phyloP scores from a whole-genome alignment of 2,888 invertebrate genomes.

The Drosophila suboccidentalis region DNA sequence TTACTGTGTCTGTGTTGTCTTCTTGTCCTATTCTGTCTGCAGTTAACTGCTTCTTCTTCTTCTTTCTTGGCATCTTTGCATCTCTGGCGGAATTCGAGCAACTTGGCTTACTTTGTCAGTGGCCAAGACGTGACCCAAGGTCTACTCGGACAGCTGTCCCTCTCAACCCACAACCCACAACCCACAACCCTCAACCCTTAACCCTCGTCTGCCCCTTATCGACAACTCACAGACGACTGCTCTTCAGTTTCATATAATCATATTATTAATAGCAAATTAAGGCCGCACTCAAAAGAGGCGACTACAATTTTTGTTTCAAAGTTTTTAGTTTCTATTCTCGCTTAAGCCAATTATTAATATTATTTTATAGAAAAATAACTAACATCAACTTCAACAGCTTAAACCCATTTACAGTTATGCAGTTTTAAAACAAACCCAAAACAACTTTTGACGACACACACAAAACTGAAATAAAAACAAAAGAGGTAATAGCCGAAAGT shows the following conservation, averaged over 20 bases:
- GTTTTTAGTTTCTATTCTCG: not conserved
- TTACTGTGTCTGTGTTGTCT: constrained; percentile 43
- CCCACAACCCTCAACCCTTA: not conserved
- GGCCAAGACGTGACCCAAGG: constrained; percentile 63
- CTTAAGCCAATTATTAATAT: constrained; percentile 6
- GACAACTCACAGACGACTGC: not conserved
- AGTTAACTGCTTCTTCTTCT: constrained; percentile 9
- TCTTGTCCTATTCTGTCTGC: constrained; percentile 13
- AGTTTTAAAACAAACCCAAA: constrained; percentile 37
- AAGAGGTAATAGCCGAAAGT: constrained; percentile 23
- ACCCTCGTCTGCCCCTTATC: constrained; percentile 5
- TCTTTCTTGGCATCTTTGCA: constrained; percentile 28
- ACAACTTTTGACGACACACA: constrained; percentile 34
- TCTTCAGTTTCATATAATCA: constrained; percentile 51
- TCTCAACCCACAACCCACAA: not conserved
- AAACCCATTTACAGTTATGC: constrained; percentile 32
- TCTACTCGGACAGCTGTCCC: constrained; percentile 4
- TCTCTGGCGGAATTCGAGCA: constrained; percentile 23
- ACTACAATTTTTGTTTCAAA: constrained; percentile 2
- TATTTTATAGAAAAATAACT: constrained; percentile 10
- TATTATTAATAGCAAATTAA: constrained; percentile 61
- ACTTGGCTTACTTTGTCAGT: constrained; percentile 63
- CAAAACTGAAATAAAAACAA: constrained; percentile 13
- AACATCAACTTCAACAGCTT: constrained; percentile 23
- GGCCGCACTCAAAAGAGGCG: not conserved